phyloP scores from a whole-genome alignment of 1,140 invertebrate species.

The Lepidurus apus region DNA sequence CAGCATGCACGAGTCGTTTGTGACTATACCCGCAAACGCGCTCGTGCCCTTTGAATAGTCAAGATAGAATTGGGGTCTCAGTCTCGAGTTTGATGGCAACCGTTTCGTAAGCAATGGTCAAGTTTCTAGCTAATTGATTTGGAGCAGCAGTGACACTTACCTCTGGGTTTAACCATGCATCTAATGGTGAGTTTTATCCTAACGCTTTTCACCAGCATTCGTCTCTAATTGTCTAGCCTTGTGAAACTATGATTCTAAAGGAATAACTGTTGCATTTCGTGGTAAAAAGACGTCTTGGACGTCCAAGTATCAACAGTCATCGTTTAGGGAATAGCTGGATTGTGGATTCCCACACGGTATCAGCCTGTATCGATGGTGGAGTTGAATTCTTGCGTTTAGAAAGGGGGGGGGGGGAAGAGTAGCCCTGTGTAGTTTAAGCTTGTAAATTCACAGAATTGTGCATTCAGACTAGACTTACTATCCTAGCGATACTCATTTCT shows the following conservation, averaged over 20 bases:
- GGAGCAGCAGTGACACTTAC: neutral
- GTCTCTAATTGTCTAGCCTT: no score
- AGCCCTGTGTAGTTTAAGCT: neutral
- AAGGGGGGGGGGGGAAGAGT: neutral
- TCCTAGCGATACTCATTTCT: neutral
- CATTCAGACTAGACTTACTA: neutral
- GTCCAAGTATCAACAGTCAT: no score
- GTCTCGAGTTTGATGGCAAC: constrained; percentile 8
- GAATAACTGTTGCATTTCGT: no score
- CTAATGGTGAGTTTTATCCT: neutral
- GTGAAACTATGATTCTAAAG: no score
- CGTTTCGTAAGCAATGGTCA: constrained; percentile 14
- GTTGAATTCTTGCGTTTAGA: neutral
- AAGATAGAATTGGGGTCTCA: neutral
- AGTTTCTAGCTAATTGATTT: constrained; percentile 9
- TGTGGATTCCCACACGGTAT: neutral
- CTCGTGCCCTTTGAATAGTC: constrained; percentile 21
- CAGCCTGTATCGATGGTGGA: neutral
- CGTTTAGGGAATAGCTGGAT: neutral
- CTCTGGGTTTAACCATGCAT: neutral
- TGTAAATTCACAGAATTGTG: neutral
- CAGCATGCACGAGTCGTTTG: constrained; percentile 17
- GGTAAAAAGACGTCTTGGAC: no score
- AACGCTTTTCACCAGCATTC: neutral
- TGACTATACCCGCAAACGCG: neutral